Evolutionary conservation across 2,113 vertebrate species (phyloP), one percentile per base, ranked within the genome.

Genomic region (Cygnus atratus): DNA sequence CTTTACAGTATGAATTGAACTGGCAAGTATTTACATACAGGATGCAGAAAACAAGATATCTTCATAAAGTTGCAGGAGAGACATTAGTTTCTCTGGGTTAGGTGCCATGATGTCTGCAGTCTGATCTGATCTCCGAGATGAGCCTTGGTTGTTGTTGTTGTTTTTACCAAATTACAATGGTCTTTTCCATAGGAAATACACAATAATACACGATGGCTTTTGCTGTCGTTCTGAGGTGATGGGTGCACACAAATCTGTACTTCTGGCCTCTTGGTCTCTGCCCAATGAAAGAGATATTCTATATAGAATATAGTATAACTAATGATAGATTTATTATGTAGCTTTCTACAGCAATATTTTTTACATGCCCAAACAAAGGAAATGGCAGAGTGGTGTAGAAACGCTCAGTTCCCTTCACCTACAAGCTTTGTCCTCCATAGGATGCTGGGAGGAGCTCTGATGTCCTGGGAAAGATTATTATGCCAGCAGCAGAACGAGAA

Each of bases 381-480:
- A 80, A 91, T 82, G 35, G 19, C 91, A 92, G 39, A 78, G 82
- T 76, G 57, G 90, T 57, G 37, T 48, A 92, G 50, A 95, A 95
- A 76, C 3, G 18, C 50, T 62, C 50, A 35, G 37, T 93, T 79
- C n/a, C 65, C 39, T 84, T 87, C 90, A 92, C 48, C 62, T 85
- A 33, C 62, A 85, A 90, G 39, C n/a, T 90, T 93, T 92, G 85
- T 94, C 70, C 81, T 87, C 88, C 58, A 48, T 71, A 87, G 84
- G 58, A 67, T 55, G 54, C 61, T 92, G 84, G 87, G 75, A 75
- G 39, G n/a, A 84, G 4, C 55, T 96, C 88, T 97, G 88, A 96
- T 96, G 74, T 95, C 77, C 63, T 93, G 77, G 70, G 63, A 97
- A 87, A 94, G 22, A 92, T 96, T 94, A 89, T 93, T 37, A 4